phyloP scores from a whole-genome alignment of 30 jellyfish, hydroid and myxozoan genomes.

The Hydractinia symbiolongicarpus region DNA sequence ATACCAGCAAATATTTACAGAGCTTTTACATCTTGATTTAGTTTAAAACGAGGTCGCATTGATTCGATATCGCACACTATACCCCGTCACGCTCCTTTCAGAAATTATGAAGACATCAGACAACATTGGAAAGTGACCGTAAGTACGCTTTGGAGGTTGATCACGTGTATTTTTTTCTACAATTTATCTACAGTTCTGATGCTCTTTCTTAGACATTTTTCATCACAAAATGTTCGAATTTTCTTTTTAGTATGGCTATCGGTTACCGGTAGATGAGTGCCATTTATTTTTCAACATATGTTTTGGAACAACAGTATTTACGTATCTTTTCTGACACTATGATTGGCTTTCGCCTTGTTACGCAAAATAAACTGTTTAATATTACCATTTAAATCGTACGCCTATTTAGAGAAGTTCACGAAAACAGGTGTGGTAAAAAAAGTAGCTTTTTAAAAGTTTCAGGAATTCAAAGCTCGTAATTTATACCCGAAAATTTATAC shows the following conservation, averaged over 20 bases:
- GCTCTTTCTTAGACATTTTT: background rate
- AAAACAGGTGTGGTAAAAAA: too few relatives aligned
- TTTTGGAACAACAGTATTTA: constrained; percentile 50
- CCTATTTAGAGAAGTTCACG: too few relatives aligned
- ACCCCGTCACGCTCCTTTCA: constrained; percentile 53
- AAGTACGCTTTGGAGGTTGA: background rate
- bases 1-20: too few relatives aligned
- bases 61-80: constrained; percentile 44
- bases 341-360: too few relatives aligned
- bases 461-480: too few relatives aligned
- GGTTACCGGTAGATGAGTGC: constrained; percentile 49
- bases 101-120: constrained; percentile 42
- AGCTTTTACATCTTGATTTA: background rate
- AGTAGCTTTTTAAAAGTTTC: too few relatives aligned
- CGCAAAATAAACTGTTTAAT: too few relatives aligned
- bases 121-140: constrained; percentile 84
- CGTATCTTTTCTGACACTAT: constrained; percentile 35
- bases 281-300: constrained; percentile 23
- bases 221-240: background rate
- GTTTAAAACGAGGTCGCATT: constrained; percentile 41
- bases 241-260: constrained; percentile 57
- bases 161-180: background rate
- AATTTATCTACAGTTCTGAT: background rate
- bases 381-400: too few relatives aligned
- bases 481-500: too few relatives aligned